Conservation (phyloP, 1,140 invertebrate species). For the Pseudomyrmex gracilis region DNA sequence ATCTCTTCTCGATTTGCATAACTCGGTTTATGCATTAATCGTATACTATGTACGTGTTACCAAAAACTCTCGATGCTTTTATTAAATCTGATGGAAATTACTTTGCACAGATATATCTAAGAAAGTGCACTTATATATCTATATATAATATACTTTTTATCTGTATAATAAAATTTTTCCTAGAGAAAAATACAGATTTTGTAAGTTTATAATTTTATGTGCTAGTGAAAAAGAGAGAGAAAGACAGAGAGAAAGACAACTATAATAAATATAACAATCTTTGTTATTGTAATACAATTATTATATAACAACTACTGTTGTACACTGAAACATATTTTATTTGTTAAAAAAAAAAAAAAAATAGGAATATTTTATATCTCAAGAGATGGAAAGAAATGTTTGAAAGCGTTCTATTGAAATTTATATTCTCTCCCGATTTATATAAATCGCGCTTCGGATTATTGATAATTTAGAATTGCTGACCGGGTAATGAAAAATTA, state of each 20-base stretch:
- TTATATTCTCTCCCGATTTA: constrained; percentile 38
- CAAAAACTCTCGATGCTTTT: constrained; percentile 33
- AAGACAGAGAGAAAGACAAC: neutral
- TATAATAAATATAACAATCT: constrained; percentile 36
- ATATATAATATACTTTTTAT: no score
- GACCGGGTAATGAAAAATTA: constrained; percentile 33
- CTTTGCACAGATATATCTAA: constrained; percentile 18
- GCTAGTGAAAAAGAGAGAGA: neutral
- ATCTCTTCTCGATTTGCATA: constrained; percentile 38
- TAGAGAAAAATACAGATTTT: constrained; percentile 20
- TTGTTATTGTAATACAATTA: constrained; percentile 23
- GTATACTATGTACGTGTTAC: constrained; percentile 25
- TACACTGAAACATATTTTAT: constrained; percentile 54
- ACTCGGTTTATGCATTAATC: neutral
- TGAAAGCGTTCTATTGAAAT: constrained; percentile 40
- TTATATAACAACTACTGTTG: constrained; percentile 33
- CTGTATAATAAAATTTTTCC: constrained; percentile 7
- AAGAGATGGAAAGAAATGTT: constrained; percentile 11
- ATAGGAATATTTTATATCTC: constrained; percentile 43
- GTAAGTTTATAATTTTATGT: constrained; percentile 30
- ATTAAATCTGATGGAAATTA: constrained; percentile 37
- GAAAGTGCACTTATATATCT: constrained; percentile 12
- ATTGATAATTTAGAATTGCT: constrained; percentile 37
- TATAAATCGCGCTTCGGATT: constrained; percentile 29
- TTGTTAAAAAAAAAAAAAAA: constrained; percentile 29